phyloP scores from a whole-genome alignment of 1,140 invertebrate genomes.

The Brachionus rubens region DNA sequence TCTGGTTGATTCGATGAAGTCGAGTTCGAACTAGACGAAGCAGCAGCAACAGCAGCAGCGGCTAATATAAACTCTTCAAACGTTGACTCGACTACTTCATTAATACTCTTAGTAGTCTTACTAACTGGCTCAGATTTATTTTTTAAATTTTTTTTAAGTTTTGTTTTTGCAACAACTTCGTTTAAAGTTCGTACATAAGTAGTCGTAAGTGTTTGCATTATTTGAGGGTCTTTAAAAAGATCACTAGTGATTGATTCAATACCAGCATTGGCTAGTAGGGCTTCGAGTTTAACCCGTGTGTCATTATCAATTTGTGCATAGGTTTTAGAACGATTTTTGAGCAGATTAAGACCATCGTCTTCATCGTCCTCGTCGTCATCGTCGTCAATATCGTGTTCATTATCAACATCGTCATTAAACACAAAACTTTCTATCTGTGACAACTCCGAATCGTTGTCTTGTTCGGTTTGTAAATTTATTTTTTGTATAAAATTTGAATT shows the following conservation, averaged over 20 bases:
- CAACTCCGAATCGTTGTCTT: not conserved
- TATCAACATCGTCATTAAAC: too few species aligned
- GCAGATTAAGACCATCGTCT: constrained; percentile 12
- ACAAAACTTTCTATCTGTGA: constrained; percentile 3
- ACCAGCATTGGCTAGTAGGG: constrained; percentile 16
- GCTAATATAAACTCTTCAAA: constrained; percentile 37
- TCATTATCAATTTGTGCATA: constrained; percentile 38
- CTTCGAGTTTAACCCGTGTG: constrained; percentile 16
- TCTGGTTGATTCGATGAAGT: not conserved
- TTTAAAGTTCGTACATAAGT: constrained; percentile 43
- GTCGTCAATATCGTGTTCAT: too few species aligned
- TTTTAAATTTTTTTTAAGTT: not conserved
- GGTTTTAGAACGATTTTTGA: constrained; percentile 8
- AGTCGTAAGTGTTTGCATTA: constrained; percentile 41
- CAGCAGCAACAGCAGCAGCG: constrained; percentile 32
- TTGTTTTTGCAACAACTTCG: constrained; percentile 40
- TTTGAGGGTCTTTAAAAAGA: constrained; percentile 42
- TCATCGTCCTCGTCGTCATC: constrained; percentile 11
- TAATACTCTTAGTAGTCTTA: not conserved
- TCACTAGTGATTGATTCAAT: constrained; percentile 38
- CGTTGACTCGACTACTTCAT: constrained; percentile 24
- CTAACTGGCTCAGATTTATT: not conserved
- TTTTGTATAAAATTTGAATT: constrained; percentile 33
- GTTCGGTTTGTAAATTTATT: constrained; percentile 5
- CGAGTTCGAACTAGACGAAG: not conserved